Evolutionary conservation across 2,888 invertebrate genomes (phyloP), one percentile per base, ranked within the genome.

Genomic region (Vannuccia rotundouncinata): DNA sequence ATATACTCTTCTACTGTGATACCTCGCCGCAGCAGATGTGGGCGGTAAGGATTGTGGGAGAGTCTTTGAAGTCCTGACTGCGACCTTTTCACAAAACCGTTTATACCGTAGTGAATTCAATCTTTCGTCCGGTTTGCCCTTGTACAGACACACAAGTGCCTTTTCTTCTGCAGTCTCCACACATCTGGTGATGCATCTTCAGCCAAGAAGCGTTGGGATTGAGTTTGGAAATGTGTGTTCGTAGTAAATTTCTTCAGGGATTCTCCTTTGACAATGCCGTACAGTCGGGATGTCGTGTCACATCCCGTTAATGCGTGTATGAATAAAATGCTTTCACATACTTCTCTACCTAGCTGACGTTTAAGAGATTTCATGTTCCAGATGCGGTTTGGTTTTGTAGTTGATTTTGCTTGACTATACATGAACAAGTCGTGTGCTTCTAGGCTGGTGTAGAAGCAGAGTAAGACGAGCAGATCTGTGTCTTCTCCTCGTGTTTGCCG

Each of bases 381-480:
- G 1, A 82, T 31, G 28, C 81, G 81, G 0, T 1, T 2, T 59
- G 60, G 31, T 79, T 81, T 81, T 22, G 22, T 73, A n/a, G 22
- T n/a, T 73, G 5, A 22, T 27, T 73, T 73, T 73, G 22, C 74
- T 73, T 5, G 27, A 22, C 74, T 73, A 73, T 22, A 73, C 27
- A 10, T 73, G 45, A 45, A 45, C 1, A 73, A 73, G 75, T 81
- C 81, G 66, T 81, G 5, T 2, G 17, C 22, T 5, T 45, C 66
- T 27, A 29, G 1, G 17, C 76, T 59, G 31, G 81, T 79, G 80
- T 84, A 82, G 76, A 82, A 81, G 59, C 81, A 82, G 27, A 85
- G 66, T 2, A 84, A 81, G 17, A 84, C 81, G 0, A 85, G 79
- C 10, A 85, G 66, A 79, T 84, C 84, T 22, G 66, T 22, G 84